A percentile compares a stretch with the other conserved stretches of the same genome.
Evolutionary conservation across 1,140 invertebrate genomes (phyloP).

Genomic region (Diabrotica virgifera): DNA sequence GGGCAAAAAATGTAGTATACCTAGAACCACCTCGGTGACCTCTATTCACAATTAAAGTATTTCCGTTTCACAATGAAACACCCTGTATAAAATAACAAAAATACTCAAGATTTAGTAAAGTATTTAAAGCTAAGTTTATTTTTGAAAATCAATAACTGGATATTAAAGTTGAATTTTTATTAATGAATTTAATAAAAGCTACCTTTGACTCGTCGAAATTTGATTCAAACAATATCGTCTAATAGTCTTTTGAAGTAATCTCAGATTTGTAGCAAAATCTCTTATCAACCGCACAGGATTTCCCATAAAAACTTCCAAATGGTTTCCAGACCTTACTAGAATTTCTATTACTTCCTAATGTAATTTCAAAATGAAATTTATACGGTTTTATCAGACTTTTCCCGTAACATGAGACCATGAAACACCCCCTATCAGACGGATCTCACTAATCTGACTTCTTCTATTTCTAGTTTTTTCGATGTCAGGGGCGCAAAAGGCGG

Average conservation of each 20-base stretch:
- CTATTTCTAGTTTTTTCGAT: slow-evolving; percentile 1
- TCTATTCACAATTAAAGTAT: too few species aligned
- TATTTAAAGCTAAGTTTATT: too few species aligned
- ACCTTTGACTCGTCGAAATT: too few species aligned
- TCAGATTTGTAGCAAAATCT: neutral
- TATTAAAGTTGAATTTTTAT: too few species aligned
- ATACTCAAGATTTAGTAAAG: too few species aligned
- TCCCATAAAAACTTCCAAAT: neutral
- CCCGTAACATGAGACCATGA: slow-evolving; percentile 1
- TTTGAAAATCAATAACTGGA: too few species aligned
- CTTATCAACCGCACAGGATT: neutral
- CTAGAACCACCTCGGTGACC: too few species aligned
- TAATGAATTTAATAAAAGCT: too few species aligned
- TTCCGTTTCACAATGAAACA: too few species aligned
- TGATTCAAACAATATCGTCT: too few species aligned
- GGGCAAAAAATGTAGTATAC: too few species aligned
- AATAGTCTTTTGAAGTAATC: neutral
- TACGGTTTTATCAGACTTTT: neutral
- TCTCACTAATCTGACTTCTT: slow-evolving; percentile 2
- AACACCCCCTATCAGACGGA: neutral
- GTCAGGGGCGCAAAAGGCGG: neutral
- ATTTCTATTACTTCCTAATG: slow-evolving; percentile 3
- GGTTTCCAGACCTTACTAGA: neutral
- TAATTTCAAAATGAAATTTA: slow-evolving; percentile 3
- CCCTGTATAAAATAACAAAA: too few species aligned